Evolutionary conservation across 2,888 invertebrate genomes (phyloP).

Genomic region (Ophioninae sp.): DNA sequence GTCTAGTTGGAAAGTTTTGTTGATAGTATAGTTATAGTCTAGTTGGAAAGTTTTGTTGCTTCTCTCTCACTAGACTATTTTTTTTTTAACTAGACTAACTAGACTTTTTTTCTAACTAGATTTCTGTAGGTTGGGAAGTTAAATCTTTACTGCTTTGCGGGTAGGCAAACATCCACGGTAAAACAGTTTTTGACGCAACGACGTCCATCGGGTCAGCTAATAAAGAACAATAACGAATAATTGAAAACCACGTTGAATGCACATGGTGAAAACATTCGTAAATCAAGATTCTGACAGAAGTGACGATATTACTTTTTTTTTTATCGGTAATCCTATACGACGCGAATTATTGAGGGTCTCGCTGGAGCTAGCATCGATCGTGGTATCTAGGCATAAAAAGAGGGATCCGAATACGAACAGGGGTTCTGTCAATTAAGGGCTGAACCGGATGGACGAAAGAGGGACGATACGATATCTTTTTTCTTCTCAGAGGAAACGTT

Average conservation of each 20-base stretch:
- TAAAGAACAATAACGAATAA: neutral
- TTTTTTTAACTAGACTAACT: no score
- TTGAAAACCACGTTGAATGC: neutral
- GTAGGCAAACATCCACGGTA: no score
- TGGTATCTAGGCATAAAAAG: neutral
- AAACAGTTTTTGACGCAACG: neutral
- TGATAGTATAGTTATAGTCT: no score
- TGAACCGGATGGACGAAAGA: neutral
- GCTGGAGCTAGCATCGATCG: neutral
- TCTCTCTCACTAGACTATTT: no score
- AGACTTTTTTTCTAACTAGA: no score
- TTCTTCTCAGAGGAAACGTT: conserved; percentile 8
- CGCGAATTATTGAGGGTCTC: neutral
- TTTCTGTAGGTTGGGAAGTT: no score
- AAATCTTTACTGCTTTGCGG: no score
- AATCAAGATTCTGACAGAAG: neutral
- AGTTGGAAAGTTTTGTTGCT: no score
- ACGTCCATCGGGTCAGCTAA: neutral
- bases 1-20: no score
- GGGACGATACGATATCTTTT: neutral
- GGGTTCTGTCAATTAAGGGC: neutral
- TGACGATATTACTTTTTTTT: neutral
- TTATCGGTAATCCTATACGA: neutral
- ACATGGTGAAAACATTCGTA: neutral
- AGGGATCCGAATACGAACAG: neutral